Evolutionary conservation across 2,888 invertebrate genomes (phyloP), one percentile per base, ranked within the genome.

Genomic region (Drosophila fungiperda): DNA sequence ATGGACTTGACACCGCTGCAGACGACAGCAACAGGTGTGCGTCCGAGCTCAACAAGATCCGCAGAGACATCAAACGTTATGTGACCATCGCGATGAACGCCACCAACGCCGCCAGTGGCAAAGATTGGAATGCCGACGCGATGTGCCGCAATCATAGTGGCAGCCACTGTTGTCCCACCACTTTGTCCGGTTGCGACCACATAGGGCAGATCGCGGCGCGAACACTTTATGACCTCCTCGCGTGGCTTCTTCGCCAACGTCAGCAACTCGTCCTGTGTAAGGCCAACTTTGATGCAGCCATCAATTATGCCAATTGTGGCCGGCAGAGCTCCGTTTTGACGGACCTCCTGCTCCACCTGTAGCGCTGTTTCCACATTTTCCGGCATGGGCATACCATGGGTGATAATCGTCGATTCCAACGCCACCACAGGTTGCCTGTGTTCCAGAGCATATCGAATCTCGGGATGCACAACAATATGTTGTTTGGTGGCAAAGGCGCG

Each of bases 1-100:
- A 99, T 99, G 26, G 99, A 99, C 93, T 99, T 99, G 64, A 99
- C 96, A 1, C 99, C 99, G 89, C 99, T 97, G 82, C 98, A 99
- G 3, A 99, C 96, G 8, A 99, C 98, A 53, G 97, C 95, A 0
- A 99, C 96, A 17, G 96, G 96, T 73, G 96, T 97, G 68, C 96
- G 95, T 1, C 98, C 97, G 61, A 99, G 94, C 93, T 99, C 99
- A 9, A 95, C 95, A 59, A 99, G 94, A 93, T 99, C 99, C 0
- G 99, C 98, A 73, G 99, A 99, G 61, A 99, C 94, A 92, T 99
- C 99, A 93, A 98, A 94, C 49, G 97, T 96, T n/a, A 93, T 92
- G 91, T 98, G 96, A 0, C 96, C 98, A 54, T 96, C 96, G 8
- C 98, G 95, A 93, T 99, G 99, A 17, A 99, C 99, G 35, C 99